phyloP scores from a whole-genome alignment of 2,113 vertebrate species.

The Rhinolophus ferrumequinum region DNA sequence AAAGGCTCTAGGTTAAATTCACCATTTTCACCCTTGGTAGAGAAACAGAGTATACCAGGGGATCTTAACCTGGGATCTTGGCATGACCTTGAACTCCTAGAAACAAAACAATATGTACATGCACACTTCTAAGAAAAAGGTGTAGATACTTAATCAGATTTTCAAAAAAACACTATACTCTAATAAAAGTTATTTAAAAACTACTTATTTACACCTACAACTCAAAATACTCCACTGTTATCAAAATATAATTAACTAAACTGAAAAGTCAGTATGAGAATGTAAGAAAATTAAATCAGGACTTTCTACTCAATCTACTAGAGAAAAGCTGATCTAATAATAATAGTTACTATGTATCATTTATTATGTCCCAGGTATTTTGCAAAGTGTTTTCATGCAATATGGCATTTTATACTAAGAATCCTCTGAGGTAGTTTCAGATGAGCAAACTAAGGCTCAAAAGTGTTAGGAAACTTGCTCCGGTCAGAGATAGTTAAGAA shows the following conservation, averaged over 20 bases:
- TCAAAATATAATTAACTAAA: conserved; percentile 1
- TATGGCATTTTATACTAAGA: conserved; percentile 9
- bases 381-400: not conserved
- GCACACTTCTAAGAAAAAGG: not conserved
- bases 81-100: not conserved
- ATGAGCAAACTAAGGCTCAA: conserved; percentile 10
- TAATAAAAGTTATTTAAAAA: not conserved
- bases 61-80: not conserved
- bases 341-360: not conserved
- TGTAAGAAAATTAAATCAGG: conserved; percentile 22
- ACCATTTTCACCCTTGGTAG: not conserved
- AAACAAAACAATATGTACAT: conserved; percentile 25
- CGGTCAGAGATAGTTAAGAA: not conserved
- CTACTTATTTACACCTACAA: not conserved
- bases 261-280: conserved; percentile 27
- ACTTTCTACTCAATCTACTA: not conserved
- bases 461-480: not conserved
- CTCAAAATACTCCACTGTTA: conserved; percentile 22
- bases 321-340: not conserved
- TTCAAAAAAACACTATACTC: conserved; percentile 6
- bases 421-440: not conserved
- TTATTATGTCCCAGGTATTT: not conserved
- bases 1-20: not conserved
- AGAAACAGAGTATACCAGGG: not conserved
- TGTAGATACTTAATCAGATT: not conserved